A percentile compares a stretch with the other conserved stretches of the same genome.
These are phyloP conservation scores for Delia radicum DNA, from an alignment of 1,140 invertebrate species.

Conservation along the genomic window DNA sequence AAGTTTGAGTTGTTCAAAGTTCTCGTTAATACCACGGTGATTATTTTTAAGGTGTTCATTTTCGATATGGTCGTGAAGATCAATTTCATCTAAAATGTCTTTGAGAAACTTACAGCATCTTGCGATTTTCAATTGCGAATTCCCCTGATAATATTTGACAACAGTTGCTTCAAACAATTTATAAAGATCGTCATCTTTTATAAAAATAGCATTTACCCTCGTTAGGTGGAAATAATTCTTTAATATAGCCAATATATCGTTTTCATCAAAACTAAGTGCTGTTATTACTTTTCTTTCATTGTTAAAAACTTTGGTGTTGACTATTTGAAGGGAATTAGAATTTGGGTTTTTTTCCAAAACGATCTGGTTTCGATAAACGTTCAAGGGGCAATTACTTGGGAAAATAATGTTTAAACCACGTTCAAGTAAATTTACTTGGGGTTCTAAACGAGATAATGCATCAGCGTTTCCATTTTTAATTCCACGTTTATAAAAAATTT, in stretches of 20 bases:
- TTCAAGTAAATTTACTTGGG: neutral
- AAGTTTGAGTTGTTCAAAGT: neutral
- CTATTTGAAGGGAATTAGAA: neutral
- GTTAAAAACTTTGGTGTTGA: neutral
- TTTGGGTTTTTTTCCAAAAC: neutral
- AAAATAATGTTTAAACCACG: neutral
- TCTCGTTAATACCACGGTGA: conserved; percentile 23
- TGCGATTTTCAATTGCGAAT: neutral
- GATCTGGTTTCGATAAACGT: neutral
- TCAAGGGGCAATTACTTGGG: neutral
- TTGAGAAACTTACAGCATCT: neutral
- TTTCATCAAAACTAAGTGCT: neutral
- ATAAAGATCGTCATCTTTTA: neutral
- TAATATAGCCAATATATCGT: neutral
- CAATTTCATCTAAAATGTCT: neutral
- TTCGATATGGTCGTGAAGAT: neutral
- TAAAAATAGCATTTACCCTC: neutral
- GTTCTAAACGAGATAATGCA: conserved; percentile 1
- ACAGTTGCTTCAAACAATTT: neutral
- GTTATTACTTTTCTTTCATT: conserved; percentile 6
- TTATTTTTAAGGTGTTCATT: conserved; percentile 15
- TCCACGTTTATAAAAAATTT: conserved; percentile 26
- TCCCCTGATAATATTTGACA: neutral
- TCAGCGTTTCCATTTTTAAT: conserved; percentile 21
- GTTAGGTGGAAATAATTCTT: neutral